Evolutionary conservation across 2,888 invertebrate species (phyloP).

Genomic region (Tachystola acroxantha): DNA sequence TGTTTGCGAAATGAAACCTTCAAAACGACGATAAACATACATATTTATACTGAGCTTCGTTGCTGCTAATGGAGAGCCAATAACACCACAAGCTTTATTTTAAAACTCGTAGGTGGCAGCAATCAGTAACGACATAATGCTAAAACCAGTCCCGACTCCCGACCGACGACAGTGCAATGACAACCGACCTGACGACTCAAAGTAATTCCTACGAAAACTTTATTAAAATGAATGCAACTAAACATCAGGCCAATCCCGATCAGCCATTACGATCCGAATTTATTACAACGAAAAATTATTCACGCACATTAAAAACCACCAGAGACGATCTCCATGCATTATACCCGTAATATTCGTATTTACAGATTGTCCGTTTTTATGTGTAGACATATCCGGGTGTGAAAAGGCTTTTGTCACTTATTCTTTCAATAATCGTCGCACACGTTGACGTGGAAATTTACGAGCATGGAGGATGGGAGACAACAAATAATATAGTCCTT

Average conservation of each 20-base stretch:
- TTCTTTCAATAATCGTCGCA: slow-evolving; percentile 72
- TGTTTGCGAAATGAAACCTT: slow-evolving; percentile 28
- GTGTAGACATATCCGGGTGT: slow-evolving; percentile 51
- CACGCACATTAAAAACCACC: slow-evolving; percentile 62
- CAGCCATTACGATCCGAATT: slow-evolving; percentile 71
- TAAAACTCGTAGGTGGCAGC: slow-evolving; percentile 49
- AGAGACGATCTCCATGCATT: slow-evolving; percentile 43
- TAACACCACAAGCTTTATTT: slow-evolving; percentile 37
- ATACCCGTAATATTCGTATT: slow-evolving; percentile 42
- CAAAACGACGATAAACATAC: slow-evolving; percentile 39
- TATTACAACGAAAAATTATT: slow-evolving; percentile 75
- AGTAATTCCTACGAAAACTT: slow-evolving; percentile 42
- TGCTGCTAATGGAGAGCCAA: slow-evolving; percentile 41
- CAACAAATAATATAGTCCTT: slow-evolving; percentile 69
- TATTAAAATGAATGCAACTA: slow-evolving; percentile 59
- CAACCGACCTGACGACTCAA: slow-evolving; percentile 18
- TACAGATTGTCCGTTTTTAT: slow-evolving; percentile 52
- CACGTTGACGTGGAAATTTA: slow-evolving; percentile 76
- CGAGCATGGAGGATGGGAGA: slow-evolving; percentile 74
- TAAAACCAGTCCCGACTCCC: slow-evolving; percentile 52
- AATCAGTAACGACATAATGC: slow-evolving; percentile 42
- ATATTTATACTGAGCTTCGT: slow-evolving; percentile 43
- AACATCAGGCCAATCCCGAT: slow-evolving; percentile 63
- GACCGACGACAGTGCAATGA: too few species aligned
- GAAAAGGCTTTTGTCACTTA: slow-evolving; percentile 67